These are phyloP conservation scores for Agrochola macilenta DNA, from an alignment of 2,888 invertebrate species.

Conservation along the genomic window DNA sequence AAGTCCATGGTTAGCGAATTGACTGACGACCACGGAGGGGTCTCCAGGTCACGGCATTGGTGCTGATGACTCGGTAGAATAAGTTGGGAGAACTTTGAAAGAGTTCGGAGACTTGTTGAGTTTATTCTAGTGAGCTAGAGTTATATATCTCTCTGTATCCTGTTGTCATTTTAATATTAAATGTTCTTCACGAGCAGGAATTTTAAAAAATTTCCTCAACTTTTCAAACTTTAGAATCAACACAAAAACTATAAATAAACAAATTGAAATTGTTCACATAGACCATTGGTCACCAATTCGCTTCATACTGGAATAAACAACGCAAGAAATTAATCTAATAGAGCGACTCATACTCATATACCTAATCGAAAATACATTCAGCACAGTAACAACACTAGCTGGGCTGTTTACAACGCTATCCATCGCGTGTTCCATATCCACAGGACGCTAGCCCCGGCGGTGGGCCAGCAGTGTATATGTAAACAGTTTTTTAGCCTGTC, in stretches of 20 bases:
- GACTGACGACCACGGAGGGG: constrained; percentile 78
- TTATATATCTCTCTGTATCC: background rate
- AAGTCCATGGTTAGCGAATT: constrained; percentile 84
- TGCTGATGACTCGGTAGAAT: constrained; percentile 61
- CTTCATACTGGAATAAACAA: constrained; percentile 49
- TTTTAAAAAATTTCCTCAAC: constrained; percentile 15
- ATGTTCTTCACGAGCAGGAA: background rate
- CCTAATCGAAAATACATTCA: constrained; percentile 52
- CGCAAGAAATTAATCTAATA: constrained; percentile 59
- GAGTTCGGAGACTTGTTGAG: constrained; percentile 23
- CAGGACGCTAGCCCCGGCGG: constrained; percentile 17
- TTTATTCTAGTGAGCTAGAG: constrained; percentile 12
- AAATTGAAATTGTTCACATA: constrained; percentile 35
- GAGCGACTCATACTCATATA: constrained; percentile 37
- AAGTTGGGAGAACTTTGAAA: constrained; percentile 43
- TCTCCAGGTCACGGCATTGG: constrained; percentile 80
- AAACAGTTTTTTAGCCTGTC: constrained; percentile 66
- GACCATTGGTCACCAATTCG: constrained; percentile 54
- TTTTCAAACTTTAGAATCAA: constrained; percentile 29
- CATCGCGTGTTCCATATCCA: constrained; percentile 61
- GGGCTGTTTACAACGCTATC: constrained; percentile 49
- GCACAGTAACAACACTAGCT: constrained; percentile 50
- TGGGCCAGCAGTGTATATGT: constrained; percentile 65
- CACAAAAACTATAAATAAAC: constrained; percentile 33
- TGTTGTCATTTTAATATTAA: constrained; percentile 3